A percentile compares a stretch with the other conserved stretches of the same genome.
These are phyloP conservation scores for Drosophila setifemur DNA, from an alignment of 1,140 invertebrate species.

Conservation along the genomic window DNA sequence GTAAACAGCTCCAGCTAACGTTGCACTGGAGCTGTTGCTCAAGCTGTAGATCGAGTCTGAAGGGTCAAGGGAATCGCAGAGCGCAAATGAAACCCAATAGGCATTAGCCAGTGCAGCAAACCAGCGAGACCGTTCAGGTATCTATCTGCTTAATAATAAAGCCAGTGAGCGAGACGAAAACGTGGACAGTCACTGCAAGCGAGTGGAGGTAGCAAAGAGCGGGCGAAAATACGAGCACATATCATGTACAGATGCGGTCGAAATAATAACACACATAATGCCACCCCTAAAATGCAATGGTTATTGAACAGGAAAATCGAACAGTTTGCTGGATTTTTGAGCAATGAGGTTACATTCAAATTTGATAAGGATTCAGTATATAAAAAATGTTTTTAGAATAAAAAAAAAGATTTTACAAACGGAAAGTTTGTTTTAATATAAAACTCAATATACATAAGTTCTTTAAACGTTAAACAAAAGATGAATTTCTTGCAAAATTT, in stretches of 20 bases:
- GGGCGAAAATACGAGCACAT: slow-evolving; percentile 9
- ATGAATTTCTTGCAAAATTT: no score
- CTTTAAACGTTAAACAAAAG: no score
- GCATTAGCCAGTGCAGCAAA: slow-evolving; percentile 2
- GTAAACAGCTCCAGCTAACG: background rate
- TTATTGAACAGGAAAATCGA: no score
- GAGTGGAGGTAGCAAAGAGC: slow-evolving; percentile 16
- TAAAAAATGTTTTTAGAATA: no score
- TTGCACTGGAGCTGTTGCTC: background rate
- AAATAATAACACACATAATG: background rate
- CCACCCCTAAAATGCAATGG: background rate
- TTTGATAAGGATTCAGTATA: no score
- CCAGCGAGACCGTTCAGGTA: slow-evolving; percentile 60
- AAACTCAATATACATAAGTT: no score
- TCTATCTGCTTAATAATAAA: slow-evolving; percentile 49
- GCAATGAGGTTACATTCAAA: no score
- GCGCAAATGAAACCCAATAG: background rate
- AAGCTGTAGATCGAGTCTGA: background rate
- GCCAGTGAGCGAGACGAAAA: slow-evolving; percentile 19
- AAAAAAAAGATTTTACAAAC: no score
- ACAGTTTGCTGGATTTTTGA: no score
- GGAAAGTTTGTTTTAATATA: no score
- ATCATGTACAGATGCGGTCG: background rate
- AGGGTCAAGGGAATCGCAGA: slow-evolving; percentile 5
- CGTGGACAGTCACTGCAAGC: slow-evolving; percentile 6